Evolutionary conservation across 2,797 vertebrate genomes (phyloP), one percentile per base, ranked within the genome.

Genomic region (Rhinatrema bivittatum): DNA sequence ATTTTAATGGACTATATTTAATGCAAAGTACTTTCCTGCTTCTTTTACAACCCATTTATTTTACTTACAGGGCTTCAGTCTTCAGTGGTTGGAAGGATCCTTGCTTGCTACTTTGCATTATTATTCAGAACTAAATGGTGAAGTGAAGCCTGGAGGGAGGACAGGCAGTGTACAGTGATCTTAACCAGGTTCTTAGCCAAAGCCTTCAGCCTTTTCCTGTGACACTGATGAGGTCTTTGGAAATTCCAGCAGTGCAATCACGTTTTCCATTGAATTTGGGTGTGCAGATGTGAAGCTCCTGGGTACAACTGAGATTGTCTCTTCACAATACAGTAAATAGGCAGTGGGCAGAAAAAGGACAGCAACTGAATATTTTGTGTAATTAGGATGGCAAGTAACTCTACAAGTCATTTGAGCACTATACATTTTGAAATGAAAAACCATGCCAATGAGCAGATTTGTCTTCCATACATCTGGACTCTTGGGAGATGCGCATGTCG

Each of bases 171-270:
- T 34, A 12, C 60, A 65, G 25, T 70, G 77, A 78, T 55, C 22
- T 33, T 64, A 25, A 23, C 70, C 77, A 78, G 70, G 46, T 36
- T 33, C 20, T 7, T 38, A 44, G 64, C 63, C 68, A 52, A 40
- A 32, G 59, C 50, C 39, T 1, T 10, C 7, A 8, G 59, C 60
- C 50, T 63, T 72, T 28, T 27, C 2, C 58, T 70, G 41, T 7
- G 1, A 39, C 5, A 16, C 33, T 49, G n/a, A n/a, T n/a, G n/a
- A n/a, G 35, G 38, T 36, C 36, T 50, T 25, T 33, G 0, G 15
- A 36, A 46, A 18, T 37, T 42, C 46, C 17, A 2, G 0, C 42
- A n/a, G 22, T 29, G 49, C 29, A 20, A 52, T 25, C 39, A 20
- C 12, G 28, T 14, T 52, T 60, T 9, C 40, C 41, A 53, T 46